A percentile compares a stretch with the other conserved stretches of the same genome.
Conservation (phyloP, 2,797 vertebrate species). For the Rhinoraja longicauda region DNA sequence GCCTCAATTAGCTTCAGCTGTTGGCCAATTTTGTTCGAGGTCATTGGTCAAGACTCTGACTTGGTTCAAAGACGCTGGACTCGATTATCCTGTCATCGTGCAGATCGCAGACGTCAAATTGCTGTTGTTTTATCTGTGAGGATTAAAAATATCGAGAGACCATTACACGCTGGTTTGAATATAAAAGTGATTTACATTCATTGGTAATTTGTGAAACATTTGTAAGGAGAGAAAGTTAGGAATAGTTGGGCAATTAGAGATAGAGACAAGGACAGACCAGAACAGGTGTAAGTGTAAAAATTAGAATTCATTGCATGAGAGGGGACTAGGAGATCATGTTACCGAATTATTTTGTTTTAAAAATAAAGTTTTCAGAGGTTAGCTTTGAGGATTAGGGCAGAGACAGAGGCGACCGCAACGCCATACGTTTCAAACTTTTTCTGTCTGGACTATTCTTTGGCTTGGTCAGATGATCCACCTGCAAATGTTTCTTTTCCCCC, state of each 20-base stretch:
- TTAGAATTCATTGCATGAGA: constrained; percentile 32
- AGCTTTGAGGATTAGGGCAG: not conserved
- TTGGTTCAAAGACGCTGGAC: not conserved
- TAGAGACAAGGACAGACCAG: not conserved
- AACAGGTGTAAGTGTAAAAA: constrained; percentile 25
- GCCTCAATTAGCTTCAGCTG: constrained; percentile 15
- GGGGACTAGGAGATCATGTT: not conserved
- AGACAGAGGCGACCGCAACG: not conserved
- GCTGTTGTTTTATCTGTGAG: not conserved
- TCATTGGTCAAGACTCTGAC: constrained; percentile 24
- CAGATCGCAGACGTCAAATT: not conserved
- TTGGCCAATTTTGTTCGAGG: not conserved
- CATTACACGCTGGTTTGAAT: not conserved
- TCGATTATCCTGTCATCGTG: no score
- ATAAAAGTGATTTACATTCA: constrained; percentile 40
- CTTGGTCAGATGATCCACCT: not conserved
- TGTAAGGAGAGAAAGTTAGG: constrained; percentile 45
- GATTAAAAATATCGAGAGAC: not conserved
- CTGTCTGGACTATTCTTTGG: not conserved
- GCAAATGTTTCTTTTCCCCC: not conserved
- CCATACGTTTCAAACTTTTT: not conserved
- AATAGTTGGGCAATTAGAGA: not conserved
- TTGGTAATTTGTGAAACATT: constrained; percentile 45
- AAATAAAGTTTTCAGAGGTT: constrained; percentile 26
- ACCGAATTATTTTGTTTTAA: constrained; percentile 23